Base-by-base conservation (phyloP, 35 echinoderm and acorn worm genomes). In the Apostichopus japonicus region DNA sequence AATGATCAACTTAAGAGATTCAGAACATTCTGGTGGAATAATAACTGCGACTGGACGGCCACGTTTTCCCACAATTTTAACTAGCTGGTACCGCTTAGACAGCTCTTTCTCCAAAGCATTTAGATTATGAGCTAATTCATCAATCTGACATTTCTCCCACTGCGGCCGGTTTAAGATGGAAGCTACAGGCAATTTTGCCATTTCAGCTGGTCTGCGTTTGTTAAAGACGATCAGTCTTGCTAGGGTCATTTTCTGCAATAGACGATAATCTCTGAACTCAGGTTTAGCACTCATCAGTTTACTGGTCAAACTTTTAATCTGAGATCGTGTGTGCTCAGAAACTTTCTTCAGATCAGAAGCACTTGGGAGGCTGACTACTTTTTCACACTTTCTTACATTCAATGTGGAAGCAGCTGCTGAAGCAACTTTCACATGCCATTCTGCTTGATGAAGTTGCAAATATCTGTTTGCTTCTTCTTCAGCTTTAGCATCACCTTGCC, bases 191-290 rank as follows among this genome's bases (percentile, higher is more conserved):
- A 86, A 17, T 54, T 86, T 27, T 23, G 82, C 33, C 51, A 54
- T 86, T 55, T 86, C 82, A 56, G 24, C 52, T 27, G 82, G 82
- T 53, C 82, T 53, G 14, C 82, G 82, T 53, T 86, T 86, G 22
- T 86, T 86, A 52, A 86, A 86, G 14, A 53, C 24, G 7, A 86
- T 86, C 51, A 86, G 55, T 22, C 82, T 53, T 86, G 82, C 82
- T 53, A 86, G 52, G 11, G 24, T 53, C 14, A 86, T 17, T 52
- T 86, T 86, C 52, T 86, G 82, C 14, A 86, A 11, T 23, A 27
- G 82, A 11, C 51, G 23, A 54, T 86, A 86, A 10, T 23, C 19
- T 14, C 9, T 14, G 7, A 86, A 54, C 22, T 86, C 52, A 14
- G 33, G 22, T 17, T 53, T 8, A 14, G 52, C 24, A n/a, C 55